Conservation (phyloP, 2,113 vertebrate species). For the Protobothrops flavoviridis region DNA sequence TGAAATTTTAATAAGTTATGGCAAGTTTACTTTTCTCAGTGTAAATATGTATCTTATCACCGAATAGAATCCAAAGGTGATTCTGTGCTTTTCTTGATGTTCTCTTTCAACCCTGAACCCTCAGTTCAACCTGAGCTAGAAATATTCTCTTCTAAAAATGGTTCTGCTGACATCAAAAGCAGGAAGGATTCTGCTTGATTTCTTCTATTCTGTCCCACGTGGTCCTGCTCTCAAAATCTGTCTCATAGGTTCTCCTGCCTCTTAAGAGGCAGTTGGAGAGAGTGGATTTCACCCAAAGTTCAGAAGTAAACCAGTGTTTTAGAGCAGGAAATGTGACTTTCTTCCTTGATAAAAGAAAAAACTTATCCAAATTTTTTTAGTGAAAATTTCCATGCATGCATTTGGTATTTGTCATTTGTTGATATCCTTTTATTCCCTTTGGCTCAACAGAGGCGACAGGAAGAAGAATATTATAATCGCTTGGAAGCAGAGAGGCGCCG, state of each 20-base stretch:
- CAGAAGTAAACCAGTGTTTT: neutral
- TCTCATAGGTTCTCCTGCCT: neutral
- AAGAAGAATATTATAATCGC: slow-evolving; percentile 96
- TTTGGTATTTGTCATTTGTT: slow-evolving; percentile 40
- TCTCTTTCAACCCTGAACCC: too few species aligned
- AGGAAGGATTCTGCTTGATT: neutral
- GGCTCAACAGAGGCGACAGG: slow-evolving; percentile 91
- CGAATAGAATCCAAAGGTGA: neutral
- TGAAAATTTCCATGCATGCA: neutral
- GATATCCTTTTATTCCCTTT: slow-evolving; percentile 53
- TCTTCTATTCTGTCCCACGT: neutral
- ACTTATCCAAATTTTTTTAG: neutral
- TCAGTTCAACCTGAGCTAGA: too few species aligned
- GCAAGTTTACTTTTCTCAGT: slow-evolving; percentile 1
- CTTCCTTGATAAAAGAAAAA: neutral
- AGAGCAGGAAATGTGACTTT: neutral
- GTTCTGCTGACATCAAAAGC: neutral
- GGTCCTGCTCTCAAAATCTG: neutral
- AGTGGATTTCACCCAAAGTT: slow-evolving; percentile 6
- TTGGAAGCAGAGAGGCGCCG: slow-evolving; percentile 94
- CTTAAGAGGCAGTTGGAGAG: neutral
- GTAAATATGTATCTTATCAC: neutral
- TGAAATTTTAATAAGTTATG: neutral
- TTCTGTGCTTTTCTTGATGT: neutral
- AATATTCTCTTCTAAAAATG: neutral